Conservation (phyloP, 1,140 invertebrate species). For the Habropoda laboriosa region DNA sequence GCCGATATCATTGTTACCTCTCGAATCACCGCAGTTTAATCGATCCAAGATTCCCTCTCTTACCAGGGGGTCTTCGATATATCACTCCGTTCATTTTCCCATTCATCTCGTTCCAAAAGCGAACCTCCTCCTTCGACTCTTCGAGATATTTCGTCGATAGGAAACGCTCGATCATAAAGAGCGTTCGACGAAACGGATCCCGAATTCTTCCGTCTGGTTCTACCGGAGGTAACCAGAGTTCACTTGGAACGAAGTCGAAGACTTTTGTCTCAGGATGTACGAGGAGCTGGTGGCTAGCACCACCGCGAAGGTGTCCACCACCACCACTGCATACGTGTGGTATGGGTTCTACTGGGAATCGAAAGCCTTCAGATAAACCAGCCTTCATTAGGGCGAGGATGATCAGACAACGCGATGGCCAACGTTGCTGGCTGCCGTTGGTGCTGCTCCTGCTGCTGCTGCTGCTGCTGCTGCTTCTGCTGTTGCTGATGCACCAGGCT, state of each 20-base stretch:
- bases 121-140: too few relatives aligned
- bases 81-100: conserved; percentile 20
- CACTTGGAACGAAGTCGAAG: too few relatives aligned
- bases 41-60: background rate
- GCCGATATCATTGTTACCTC: background rate
- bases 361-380: conserved; percentile 82
- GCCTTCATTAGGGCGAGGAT: conserved; percentile 82
- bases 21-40: too few relatives aligned
- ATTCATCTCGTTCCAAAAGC: background rate
- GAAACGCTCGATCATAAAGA: conserved; percentile 7
- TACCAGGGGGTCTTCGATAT: conserved; percentile 1
- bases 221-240: too few relatives aligned
- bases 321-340: conserved; percentile 74
- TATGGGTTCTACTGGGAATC: conserved; percentile 82
- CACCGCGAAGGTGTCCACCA: conserved; percentile 80
- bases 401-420: conserved; percentile 82
- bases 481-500: conserved; percentile 46
- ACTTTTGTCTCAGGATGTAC: conserved; percentile 79
- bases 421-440: conserved; percentile 68
- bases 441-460: conserved; percentile 64
- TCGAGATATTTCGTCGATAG: background rate
- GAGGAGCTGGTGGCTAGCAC: conserved; percentile 77
- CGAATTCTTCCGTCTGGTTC: too few relatives aligned
- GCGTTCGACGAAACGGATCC: too few relatives aligned
- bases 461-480: conserved; percentile 67